Base-by-base conservation (phyloP, 2,113 vertebrate genomes). In the Thunnus thynnus region DNA sequence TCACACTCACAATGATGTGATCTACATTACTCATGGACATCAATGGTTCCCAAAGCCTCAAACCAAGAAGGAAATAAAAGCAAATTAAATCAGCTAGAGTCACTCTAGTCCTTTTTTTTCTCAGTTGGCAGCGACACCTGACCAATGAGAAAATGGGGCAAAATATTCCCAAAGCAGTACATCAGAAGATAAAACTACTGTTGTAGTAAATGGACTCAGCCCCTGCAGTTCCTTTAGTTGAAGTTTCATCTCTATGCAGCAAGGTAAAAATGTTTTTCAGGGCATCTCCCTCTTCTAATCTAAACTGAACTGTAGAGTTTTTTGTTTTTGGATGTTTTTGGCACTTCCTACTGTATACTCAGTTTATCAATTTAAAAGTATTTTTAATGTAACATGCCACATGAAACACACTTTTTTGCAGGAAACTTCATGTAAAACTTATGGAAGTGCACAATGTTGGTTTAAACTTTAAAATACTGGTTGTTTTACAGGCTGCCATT, bases 111-210 rank as follows among this genome's bases (percentile, higher is more conserved):
- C 20, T 54, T 27, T 67, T 76, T 64, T 48, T 64, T 48, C 27
- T 71, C 44, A 78, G 66, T 51, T 48, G 30, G 78, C 10, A 68
- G 67, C 7, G 41, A 66, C 52, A 36, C 13, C 16, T 58, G 55
- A 47, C 27, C 14, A 83, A 72, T 76, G 0, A 77, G 69, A 79
- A 72, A 47, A 54, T 1, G 2, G 27, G 11, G 22, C 14, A 64
- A 72, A 32, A n/a, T 41, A 74, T 66, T 66, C 68, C 32, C 56
- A 61, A 75, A 75, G 10, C 20, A 62, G 55, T 46, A 20, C 5
- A 14, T 16, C 25, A 75, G 20, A 14, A 32, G 18, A 58, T 22
- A 64, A 12, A 72, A 70, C 9, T 65, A 18, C 36, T 62, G 48
- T 17, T 36, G 55, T 22, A 54, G 41, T 64, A 3, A 22, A 25